A percentile compares a stretch with the other conserved stretches of the same genome.
phyloP scores from a whole-genome alignment of 1,140 invertebrate genomes.

The Globodera rostochiensis region DNA sequence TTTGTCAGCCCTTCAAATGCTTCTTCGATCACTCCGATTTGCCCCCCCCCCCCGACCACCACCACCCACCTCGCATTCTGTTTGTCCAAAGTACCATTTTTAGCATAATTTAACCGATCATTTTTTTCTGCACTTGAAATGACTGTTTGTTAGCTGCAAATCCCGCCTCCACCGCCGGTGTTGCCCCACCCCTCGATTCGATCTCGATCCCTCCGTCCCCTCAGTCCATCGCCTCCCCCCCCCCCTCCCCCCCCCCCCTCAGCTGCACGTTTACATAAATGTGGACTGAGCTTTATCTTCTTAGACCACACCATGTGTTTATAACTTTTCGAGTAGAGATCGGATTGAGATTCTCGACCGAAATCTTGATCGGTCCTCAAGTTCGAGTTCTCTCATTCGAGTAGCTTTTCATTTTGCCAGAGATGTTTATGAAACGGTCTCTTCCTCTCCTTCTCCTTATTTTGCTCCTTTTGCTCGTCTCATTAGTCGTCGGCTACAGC shows the following conservation, averaged over 20 bases:
- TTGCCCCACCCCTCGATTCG: too few relatives aligned
- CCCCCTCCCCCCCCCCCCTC: too few relatives aligned
- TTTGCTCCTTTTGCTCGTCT: slow-evolving; percentile 8
- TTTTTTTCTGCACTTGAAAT: too few relatives aligned
- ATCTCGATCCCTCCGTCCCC: not conserved
- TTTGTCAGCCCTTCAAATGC: too few relatives aligned
- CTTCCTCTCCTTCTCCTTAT: not conserved
- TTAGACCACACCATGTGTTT: too few relatives aligned
- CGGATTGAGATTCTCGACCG: not conserved
- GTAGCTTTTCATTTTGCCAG: not conserved
- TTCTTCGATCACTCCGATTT: too few relatives aligned
- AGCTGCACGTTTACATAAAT: not conserved
- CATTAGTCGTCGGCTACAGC: not conserved
- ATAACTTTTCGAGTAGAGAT: too few relatives aligned
- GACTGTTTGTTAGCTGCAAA: too few relatives aligned
- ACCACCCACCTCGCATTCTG: not conserved
- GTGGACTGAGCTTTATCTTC: too few relatives aligned
- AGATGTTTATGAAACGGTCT: not conserved
- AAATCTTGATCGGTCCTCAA: not conserved
- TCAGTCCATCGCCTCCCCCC: not conserved
- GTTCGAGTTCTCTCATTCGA: not conserved
- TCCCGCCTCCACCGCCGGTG: too few relatives aligned
- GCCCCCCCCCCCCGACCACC: too few relatives aligned
- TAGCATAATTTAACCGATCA: not conserved
- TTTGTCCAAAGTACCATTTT: not conserved